These are phyloP conservation scores for Anorthoa munda DNA, from an alignment of 2,888 invertebrate species.

Conservation along the genomic window DNA sequence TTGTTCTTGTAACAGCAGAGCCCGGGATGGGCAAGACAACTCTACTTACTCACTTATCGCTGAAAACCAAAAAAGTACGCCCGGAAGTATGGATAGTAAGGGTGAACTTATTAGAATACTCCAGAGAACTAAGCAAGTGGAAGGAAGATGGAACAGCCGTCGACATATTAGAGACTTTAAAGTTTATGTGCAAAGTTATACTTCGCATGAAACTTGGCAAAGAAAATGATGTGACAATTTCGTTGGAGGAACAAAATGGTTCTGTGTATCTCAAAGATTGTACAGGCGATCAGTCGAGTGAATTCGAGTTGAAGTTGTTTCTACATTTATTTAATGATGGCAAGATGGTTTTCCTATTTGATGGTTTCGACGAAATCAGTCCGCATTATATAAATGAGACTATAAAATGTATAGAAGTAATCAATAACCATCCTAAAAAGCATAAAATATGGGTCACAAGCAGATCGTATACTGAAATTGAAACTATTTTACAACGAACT, in stretches of 20 bases:
- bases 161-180: constrained; percentile 17
- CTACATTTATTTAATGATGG: constrained; percentile 40
- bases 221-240: neutral
- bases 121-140: constrained; percentile 36
- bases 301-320: too few species aligned
- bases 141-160: constrained; percentile 8
- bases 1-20: constrained; percentile 46
- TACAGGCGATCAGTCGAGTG: constrained; percentile 3
- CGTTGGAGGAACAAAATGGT: constrained; percentile 3
- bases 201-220: constrained; percentile 4
- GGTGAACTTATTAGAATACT: constrained; percentile 47
- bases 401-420: constrained; percentile 12
- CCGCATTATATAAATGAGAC: constrained; percentile 53
- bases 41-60: constrained; percentile 39
- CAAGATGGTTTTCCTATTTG: constrained; percentile 54
- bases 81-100: constrained; percentile 54
- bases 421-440: constrained; percentile 6
- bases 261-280: constrained; percentile 21
- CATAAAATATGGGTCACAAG: constrained; percentile 56
- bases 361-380: constrained; percentile 63
- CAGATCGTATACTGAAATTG: constrained; percentile 49
- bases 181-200: constrained; percentile 25
- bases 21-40: constrained; percentile 66
- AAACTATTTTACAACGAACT: constrained; percentile 24
- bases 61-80: constrained; percentile 38